A percentile compares a stretch with the other conserved stretches of the same genome.
These are phyloP conservation scores for Marasmarcha lunaedactyla DNA, from an alignment of 2,888 invertebrate species.

Conservation along the genomic window DNA sequence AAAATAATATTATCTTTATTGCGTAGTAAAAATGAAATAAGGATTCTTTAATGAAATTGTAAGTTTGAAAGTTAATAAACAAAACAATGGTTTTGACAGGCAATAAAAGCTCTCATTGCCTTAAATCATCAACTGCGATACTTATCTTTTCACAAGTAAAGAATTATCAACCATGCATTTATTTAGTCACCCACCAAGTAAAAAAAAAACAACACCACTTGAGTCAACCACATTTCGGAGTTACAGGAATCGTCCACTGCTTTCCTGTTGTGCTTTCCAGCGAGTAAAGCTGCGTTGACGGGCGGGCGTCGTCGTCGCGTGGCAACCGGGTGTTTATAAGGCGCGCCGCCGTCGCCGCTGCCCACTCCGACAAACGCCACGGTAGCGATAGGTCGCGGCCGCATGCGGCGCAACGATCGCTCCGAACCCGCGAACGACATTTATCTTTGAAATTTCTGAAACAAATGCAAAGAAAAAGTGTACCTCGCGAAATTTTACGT, in stretches of 20 bases:
- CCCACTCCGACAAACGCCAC: conserved; percentile 53
- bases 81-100: too few species aligned
- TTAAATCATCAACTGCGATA: too few species aligned
- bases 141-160: too few species aligned
- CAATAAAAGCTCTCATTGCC: too few species aligned
- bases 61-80: too few species aligned
- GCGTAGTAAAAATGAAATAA: too few species aligned
- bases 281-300: conserved; percentile 18
- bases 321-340: conserved; percentile 31
- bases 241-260: conserved; percentile 11
- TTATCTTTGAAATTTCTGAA: conserved; percentile 64
- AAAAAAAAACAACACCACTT: too few species aligned
- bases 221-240: too few species aligned
- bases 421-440: conserved; percentile 37
- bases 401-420: conserved; percentile 58
- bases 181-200: too few species aligned
- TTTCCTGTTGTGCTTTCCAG: conserved; percentile 14
- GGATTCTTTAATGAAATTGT: too few species aligned
- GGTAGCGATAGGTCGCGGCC: conserved; percentile 63
- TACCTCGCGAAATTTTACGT: conserved; percentile 29
- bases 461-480: conserved; percentile 63
- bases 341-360: conserved; percentile 32
- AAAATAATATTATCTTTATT: too few species aligned
- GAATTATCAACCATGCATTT: too few species aligned
- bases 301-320: conserved; percentile 24